phyloP scores from a whole-genome alignment of 2,113 vertebrate species.

The Herpetotheres cachinnans region DNA sequence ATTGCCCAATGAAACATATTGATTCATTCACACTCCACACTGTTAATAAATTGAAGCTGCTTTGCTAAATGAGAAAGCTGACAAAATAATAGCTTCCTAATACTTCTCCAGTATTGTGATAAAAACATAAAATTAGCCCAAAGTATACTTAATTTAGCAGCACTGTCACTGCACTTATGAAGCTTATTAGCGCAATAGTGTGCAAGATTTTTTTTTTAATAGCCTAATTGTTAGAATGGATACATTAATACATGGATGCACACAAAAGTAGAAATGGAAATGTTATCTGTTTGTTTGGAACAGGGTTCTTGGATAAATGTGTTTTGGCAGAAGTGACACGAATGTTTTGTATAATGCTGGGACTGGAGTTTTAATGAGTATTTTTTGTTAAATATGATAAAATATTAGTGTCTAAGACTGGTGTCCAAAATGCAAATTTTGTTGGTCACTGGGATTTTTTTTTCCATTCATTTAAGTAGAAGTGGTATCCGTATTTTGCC shows the following conservation, averaged over 20 bases:
- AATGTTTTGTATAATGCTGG: background rate
- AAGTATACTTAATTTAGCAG: slow-evolving; percentile 75
- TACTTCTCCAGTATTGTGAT: slow-evolving; percentile 74
- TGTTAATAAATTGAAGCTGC: slow-evolving; percentile 95
- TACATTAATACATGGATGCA: background rate
- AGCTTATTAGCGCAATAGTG: slow-evolving; percentile 35
- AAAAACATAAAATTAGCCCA: slow-evolving; percentile 77
- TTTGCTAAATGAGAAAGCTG: slow-evolving; percentile 88
- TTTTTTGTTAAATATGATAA: background rate
- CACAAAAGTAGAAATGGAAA: background rate
- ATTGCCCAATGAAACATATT: slow-evolving; percentile 97
- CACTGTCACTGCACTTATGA: slow-evolving; percentile 56
- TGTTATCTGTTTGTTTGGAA: background rate
- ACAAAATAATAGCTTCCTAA: slow-evolving; percentile 81
- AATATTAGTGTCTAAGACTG: background rate
- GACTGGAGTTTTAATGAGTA: background rate
- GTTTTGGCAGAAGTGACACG: background rate
- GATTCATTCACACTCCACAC: slow-evolving; percentile 89
- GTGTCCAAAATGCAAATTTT: background rate
- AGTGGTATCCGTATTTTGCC: background rate
- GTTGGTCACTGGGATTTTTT: background rate
- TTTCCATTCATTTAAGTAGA: background rate
- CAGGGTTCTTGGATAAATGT: background rate
- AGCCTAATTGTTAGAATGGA: background rate
- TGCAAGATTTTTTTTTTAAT: background rate